Evolutionary conservation across 2,888 invertebrate species (phyloP), one percentile per base, ranked within the genome.

Genomic region (Cheilosia impressa): DNA sequence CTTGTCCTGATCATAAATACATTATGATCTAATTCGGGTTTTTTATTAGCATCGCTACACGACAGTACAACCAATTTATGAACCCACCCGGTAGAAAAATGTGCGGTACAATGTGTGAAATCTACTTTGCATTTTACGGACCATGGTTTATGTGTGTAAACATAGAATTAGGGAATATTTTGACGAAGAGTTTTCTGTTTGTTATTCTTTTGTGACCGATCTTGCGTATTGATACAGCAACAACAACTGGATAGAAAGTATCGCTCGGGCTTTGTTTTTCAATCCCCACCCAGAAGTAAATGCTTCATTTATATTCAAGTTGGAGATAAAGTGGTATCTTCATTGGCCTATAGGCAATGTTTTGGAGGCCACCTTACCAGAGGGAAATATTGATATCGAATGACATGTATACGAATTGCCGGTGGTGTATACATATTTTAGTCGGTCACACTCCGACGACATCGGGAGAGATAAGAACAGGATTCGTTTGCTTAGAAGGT

Each of bases 121-220:
- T 71, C 58, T 53, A 34, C 63, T 82, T 82, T 82, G 81, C 81
- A 82, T 81, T 81, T 81, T 81, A 81, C 66, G 58, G 65, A 13
- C 53, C 60, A n/a, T 58, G 71, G 53, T 52, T 71, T 65, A 71
- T 60, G 31, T 45, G 45, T 82, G 69, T 77, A 55, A 77, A 82
- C 76, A 77, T 43, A 60, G 27, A 24, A 81, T 73, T 55, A 73
- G 58, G 47, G 38, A 57, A 57, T 52, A 19, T 68, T 60, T 60
- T 68, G 4, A 50, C 31, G 10, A 38, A 10, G 53, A 27, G 13
- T 41, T 60, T 38, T 27, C 10, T 17, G 45, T 66, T 57, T 68
- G 53, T 45, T 55, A 34, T 52, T 53, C 52, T 27, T n/a, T 41
- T 41, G 24, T 55, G 53, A 41, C 50, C 65, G 65, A 52, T 27